phyloP scores from a whole-genome alignment of 1,140 invertebrate genomes.

The Popillia japonica region DNA sequence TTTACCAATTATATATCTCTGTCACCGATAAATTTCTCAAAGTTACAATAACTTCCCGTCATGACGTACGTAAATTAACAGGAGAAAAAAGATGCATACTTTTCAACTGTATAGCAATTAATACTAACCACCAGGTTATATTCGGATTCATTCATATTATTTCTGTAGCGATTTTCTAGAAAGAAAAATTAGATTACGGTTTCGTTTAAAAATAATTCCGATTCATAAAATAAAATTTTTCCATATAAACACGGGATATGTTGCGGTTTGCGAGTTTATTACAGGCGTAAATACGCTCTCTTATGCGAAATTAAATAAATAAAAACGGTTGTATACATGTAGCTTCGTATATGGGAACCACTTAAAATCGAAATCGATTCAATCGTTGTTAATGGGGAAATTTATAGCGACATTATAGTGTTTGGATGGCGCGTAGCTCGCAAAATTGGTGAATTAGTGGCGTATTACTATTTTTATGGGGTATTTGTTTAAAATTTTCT shows the following conservation, averaged over 20 bases:
- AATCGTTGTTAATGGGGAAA: background rate
- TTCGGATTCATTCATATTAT: background rate
- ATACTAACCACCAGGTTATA: too few species aligned
- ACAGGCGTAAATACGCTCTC: background rate
- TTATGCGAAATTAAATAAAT: background rate
- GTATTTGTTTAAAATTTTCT: too few species aligned
- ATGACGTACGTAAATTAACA: background rate
- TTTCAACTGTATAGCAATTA: too few species aligned
- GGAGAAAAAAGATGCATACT: background rate
- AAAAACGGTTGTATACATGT: background rate
- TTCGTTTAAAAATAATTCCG: background rate
- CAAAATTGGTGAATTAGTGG: too few species aligned
- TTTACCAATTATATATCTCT: slow-evolving; percentile 19
- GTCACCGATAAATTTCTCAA: slow-evolving; percentile 1
- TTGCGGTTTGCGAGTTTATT: too few species aligned
- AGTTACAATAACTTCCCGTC: slow-evolving; percentile 9
- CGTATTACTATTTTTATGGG: too few species aligned
- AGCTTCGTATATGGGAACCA: background rate
- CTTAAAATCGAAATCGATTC: background rate
- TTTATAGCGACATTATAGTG: background rate
- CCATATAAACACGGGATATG: background rate
- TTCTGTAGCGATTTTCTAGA: background rate
- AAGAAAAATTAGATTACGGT: background rate
- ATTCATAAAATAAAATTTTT: background rate
- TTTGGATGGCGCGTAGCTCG: background rate